These are phyloP conservation scores for Lepidurus apus DNA, from an alignment of 1,140 invertebrate genomes.

Conservation along the genomic window DNA sequence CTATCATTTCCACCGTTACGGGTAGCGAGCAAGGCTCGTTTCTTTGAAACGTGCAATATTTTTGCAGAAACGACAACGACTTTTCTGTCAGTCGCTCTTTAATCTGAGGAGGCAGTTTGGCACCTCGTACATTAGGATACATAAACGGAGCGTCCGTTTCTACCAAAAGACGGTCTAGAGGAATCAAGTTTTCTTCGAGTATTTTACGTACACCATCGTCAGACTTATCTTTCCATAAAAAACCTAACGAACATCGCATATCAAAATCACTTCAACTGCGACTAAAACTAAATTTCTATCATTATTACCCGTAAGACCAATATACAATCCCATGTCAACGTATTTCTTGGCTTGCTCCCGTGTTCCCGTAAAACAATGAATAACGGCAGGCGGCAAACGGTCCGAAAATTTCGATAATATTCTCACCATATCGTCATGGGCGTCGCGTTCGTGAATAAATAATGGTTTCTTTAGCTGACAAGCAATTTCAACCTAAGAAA, in stretches of 20 bases:
- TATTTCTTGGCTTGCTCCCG: slow-evolving; percentile 75
- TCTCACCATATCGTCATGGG: slow-evolving; percentile 70
- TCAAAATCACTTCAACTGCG: slow-evolving; percentile 27
- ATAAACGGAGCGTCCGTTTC: slow-evolving; percentile 76
- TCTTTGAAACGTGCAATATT: slow-evolving; percentile 90
- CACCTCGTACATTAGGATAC: slow-evolving; percentile 89
- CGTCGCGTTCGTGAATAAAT: slow-evolving; percentile 84
- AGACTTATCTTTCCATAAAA: slow-evolving; percentile 89
- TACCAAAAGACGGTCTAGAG: slow-evolving; percentile 75
- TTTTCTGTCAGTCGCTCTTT: slow-evolving; percentile 81
- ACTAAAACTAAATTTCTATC: not conserved
- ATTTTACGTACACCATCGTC: slow-evolving; percentile 79
- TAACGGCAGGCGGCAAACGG: slow-evolving; percentile 69
- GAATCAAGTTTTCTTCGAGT: slow-evolving; percentile 69
- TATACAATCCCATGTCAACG: slow-evolving; percentile 79
- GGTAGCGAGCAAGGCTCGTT: slow-evolving; percentile 93
- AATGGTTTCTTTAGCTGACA: slow-evolving; percentile 81
- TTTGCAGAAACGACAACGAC: slow-evolving; percentile 57
- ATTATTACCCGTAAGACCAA: slow-evolving; percentile 68
- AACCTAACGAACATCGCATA: slow-evolving; percentile 52
- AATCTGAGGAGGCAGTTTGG: slow-evolving; percentile 77
- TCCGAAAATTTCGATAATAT: slow-evolving; percentile 50
- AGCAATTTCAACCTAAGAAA: slow-evolving; percentile 67
- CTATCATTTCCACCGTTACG: slow-evolving; percentile 87
- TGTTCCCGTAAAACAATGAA: slow-evolving; percentile 90